Percentiles rank a stretch among this genome's conserved stretches.
Evolutionary conservation across 2,797 vertebrate species (phyloP).

Genomic region (Gymnodraco acuticeps): DNA sequence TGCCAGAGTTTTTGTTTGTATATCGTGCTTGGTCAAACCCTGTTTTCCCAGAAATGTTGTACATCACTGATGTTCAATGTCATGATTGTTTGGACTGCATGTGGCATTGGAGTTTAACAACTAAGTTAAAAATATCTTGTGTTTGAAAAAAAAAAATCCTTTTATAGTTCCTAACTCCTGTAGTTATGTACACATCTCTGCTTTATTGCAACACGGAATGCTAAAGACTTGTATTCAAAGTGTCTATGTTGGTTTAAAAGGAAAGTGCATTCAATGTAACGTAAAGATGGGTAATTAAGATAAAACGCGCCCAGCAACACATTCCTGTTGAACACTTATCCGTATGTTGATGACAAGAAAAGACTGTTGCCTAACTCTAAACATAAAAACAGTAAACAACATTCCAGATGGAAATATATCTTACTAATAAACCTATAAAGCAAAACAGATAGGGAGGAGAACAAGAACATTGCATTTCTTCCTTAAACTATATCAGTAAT

Average conservation of each 20-base stretch:
- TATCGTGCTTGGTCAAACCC: conserved; percentile 65
- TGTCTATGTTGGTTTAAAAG: conserved; percentile 18
- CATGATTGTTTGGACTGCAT: conserved; percentile 41
- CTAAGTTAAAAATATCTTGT: conserved; percentile 53
- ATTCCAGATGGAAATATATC: conserved; percentile 55
- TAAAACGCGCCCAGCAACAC: conserved; percentile 7
- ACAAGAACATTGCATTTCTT: conserved; percentile 41
- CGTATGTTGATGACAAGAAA: conserved; percentile 31
- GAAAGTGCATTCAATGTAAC: conserved; percentile 14
- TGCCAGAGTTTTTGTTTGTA: conserved; percentile 68
- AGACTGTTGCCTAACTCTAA: conserved; percentile 24
- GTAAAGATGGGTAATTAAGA: conserved; percentile 30
- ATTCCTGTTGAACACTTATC: conserved; percentile 32
- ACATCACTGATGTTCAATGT: conserved; percentile 63
- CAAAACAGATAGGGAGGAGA: conserved; percentile 36
- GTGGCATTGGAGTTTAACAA: conserved; percentile 59
- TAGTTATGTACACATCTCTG: conserved; percentile 31
- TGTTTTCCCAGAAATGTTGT: conserved; percentile 74
- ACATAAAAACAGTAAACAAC: conserved; percentile 54
- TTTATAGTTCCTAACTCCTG: conserved; percentile 49
- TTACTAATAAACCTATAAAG: conserved; percentile 29
- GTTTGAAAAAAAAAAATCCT: conserved; percentile 7
- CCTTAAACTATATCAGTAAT: conserved; percentile 22
- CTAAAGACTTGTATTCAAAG: not conserved
- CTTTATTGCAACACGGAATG: conserved; percentile 27